These are phyloP conservation scores for Coturnix japonica DNA, from an alignment of 2,113 vertebrate species.

Conservation along the genomic window DNA sequence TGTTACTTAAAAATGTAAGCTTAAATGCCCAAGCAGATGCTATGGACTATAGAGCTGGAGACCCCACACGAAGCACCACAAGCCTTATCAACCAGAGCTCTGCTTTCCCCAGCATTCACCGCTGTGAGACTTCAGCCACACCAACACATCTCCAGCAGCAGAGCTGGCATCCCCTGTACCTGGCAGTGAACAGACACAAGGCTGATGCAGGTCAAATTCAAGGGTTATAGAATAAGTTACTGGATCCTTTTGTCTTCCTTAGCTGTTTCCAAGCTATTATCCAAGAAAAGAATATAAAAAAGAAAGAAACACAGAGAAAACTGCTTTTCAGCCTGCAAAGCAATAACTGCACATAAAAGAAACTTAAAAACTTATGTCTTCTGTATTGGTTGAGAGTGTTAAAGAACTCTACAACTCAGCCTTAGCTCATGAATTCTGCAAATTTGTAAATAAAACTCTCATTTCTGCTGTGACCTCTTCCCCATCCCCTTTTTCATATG, in stretches of 20 bases:
- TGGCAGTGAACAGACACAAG: neutral
- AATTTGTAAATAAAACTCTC: neutral
- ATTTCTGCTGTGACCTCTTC: neutral
- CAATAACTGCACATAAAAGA: neutral
- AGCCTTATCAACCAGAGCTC: neutral
- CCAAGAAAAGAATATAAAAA: neutral
- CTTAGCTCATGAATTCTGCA: neutral
- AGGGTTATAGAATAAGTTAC: neutral
- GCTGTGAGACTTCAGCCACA: neutral
- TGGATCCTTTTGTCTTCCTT: neutral
- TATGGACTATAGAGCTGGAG: neutral
- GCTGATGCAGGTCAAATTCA: neutral
- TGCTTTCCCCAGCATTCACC: neutral
- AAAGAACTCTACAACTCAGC: neutral
- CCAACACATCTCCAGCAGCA: neutral
- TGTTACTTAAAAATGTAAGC: fast-evolving
- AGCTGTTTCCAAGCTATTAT: neutral
- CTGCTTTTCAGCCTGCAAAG: neutral
- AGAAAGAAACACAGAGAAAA: neutral
- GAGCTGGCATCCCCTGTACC: too few species aligned
- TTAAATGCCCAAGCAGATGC: neutral
- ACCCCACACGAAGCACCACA: neutral
- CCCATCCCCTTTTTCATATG: neutral
- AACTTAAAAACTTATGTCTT: neutral
- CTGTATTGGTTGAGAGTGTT: neutral